phyloP scores from a whole-genome alignment of 2,113 vertebrate species.

The Pedionomus torquatus region DNA sequence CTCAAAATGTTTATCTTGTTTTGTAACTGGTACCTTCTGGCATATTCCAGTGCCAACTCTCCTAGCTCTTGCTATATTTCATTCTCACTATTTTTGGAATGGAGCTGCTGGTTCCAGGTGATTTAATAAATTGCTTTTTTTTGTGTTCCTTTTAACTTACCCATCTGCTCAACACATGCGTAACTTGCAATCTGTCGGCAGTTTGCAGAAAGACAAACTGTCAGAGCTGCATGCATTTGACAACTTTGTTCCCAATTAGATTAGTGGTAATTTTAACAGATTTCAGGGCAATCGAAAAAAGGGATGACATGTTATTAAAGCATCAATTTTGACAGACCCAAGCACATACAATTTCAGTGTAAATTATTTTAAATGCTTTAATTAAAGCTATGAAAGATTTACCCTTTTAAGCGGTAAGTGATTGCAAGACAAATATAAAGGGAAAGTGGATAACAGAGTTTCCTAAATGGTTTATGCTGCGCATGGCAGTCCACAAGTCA shows the following conservation, averaged over 20 bases:
- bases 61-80: constrained; percentile 86
- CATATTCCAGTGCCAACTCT: constrained; percentile 83
- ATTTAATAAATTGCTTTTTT: constrained; percentile 89
- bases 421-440: constrained; percentile 82
- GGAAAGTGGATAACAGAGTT: constrained; percentile 79
- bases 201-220: constrained; percentile 88
- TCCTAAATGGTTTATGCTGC: constrained; percentile 79
- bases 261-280: constrained; percentile 89
- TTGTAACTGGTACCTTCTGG: constrained; percentile 89
- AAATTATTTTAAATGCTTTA: constrained; percentile 87
- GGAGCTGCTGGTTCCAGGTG: constrained; percentile 88
- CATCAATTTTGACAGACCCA: constrained; percentile 83
- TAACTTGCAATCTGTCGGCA: constrained; percentile 87
- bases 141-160: constrained; percentile 87
- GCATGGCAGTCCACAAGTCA: constrained; percentile 76
- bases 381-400: constrained; percentile 84
- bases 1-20: constrained; percentile 91
- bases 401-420: constrained; percentile 80
- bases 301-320: constrained; percentile 84
- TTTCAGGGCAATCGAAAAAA: constrained; percentile 84
- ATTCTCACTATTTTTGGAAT: constrained; percentile 90
- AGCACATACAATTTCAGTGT: constrained; percentile 82
- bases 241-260: constrained; percentile 88
- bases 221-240: constrained; percentile 84
- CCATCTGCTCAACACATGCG: constrained; percentile 89